Evolutionary conservation across 2,888 invertebrate genomes (phyloP).

Genomic region (Machimus atricapillus): DNA sequence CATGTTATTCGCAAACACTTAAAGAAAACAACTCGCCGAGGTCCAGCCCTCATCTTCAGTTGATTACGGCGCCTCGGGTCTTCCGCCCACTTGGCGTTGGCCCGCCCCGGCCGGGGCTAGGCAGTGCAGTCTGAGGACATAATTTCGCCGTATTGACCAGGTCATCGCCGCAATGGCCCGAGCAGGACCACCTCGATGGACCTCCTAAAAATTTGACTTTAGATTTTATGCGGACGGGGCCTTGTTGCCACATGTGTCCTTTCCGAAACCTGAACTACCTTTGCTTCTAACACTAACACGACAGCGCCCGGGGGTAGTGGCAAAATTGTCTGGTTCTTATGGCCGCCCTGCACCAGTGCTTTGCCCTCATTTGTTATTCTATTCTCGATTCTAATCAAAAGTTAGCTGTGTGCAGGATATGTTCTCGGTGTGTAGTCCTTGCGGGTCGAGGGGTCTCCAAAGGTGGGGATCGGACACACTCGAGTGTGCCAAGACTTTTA

Average conservation of each 20-base stretch:
- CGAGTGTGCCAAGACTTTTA: constrained; percentile 34
- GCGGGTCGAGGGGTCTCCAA: not conserved
- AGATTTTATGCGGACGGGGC: not conserved
- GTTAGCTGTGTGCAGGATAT: constrained; percentile 49
- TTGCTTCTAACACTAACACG: not conserved
- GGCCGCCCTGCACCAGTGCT: not conserved
- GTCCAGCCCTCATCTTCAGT: not conserved
- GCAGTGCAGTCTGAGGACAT: not conserved
- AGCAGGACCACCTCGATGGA: not conserved
- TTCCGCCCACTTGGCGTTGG: not conserved
- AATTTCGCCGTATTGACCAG: constrained; percentile 10
- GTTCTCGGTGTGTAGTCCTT: constrained; percentile 36
- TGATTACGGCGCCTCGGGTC: constrained; percentile 27
- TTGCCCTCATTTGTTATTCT: constrained; percentile 58
- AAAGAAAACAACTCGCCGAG: constrained; percentile 18
- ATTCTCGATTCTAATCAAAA: constrained; percentile 59
- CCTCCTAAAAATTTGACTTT: constrained; percentile 14
- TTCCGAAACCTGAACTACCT: not conserved
- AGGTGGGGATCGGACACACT: constrained; percentile 11
- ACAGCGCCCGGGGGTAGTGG: not conserved
- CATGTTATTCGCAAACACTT: constrained; percentile 34
- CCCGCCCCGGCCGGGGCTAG: not conserved
- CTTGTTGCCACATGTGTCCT: constrained; percentile 19
- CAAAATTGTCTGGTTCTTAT: constrained; percentile 24
- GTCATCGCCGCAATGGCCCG: not conserved